These are phyloP conservation scores for Allacma fusca DNA, from an alignment of 2,888 invertebrate genomes.

Conservation along the genomic window DNA sequence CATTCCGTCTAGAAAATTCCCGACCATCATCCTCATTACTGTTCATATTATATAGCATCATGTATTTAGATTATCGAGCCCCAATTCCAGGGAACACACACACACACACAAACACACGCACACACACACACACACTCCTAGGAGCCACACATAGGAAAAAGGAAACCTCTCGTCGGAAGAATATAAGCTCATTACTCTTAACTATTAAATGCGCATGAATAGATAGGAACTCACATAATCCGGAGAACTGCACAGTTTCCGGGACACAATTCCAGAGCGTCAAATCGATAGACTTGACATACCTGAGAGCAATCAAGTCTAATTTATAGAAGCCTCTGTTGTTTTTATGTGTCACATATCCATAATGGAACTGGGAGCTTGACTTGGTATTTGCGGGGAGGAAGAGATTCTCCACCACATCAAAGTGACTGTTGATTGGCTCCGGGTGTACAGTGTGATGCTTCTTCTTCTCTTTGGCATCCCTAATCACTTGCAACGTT, in stretches of 20 bases:
- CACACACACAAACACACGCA: too few species aligned
- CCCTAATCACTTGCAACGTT: conserved; percentile 75
- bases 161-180: too few species aligned
- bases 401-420: conserved; percentile 73
- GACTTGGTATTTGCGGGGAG: conserved; percentile 69
- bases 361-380: conserved; percentile 73
- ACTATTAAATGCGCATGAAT: too few species aligned
- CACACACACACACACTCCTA: too few species aligned
- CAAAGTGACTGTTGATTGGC: conserved; percentile 79
- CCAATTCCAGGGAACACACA: too few species aligned
- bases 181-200: too few species aligned
- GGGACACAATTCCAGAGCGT: conserved; percentile 78
- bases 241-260: conserved; percentile 73
- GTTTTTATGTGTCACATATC: conserved; percentile 77
- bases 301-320: conserved; percentile 75
- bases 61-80: too few species aligned
- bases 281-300: conserved; percentile 75
- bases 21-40: not conserved
- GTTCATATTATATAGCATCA: too few species aligned
- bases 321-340: conserved; percentile 77
- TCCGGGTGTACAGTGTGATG: conserved; percentile 78
- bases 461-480: conserved; percentile 75
- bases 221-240: conserved; percentile 71
- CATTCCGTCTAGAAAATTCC: conserved; percentile 70
- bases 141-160: too few species aligned